phyloP scores from a whole-genome alignment of 2,797 vertebrate genomes.

The Allobates femoralis region DNA sequence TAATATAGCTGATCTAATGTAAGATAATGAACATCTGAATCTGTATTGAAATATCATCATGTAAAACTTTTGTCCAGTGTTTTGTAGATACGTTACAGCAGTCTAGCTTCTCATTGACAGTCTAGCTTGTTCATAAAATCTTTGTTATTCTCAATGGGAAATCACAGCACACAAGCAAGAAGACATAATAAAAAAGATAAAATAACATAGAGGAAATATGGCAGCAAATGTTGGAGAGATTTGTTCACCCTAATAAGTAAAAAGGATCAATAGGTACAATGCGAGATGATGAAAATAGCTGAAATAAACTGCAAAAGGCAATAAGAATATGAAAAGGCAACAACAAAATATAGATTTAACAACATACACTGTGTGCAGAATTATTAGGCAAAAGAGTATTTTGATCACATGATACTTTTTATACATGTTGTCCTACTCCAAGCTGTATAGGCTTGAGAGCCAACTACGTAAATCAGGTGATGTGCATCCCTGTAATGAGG shows the following conservation, averaged over 20 bases:
- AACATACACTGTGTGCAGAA: too few relatives aligned
- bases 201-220: background rate
- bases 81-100: background rate
- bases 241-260: background rate
- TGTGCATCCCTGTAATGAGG: too few relatives aligned
- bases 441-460: too few relatives aligned
- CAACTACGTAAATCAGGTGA: too few relatives aligned
- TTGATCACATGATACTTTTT: too few relatives aligned
- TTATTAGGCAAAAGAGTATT: too few relatives aligned
- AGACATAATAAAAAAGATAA: background rate
- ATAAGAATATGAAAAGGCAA: background rate
- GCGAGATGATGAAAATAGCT: background rate
- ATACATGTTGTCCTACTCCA: too few relatives aligned
- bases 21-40: background rate
- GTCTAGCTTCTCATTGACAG: background rate
- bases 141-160: background rate
- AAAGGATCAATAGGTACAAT: background rate
- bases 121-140: background rate
- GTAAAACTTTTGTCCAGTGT: background rate
- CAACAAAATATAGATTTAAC: too few relatives aligned
- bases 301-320: background rate
- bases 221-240: background rate
- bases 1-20: background rate
- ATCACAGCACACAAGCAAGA: background rate
- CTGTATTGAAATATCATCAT: background rate